Evolutionary conservation across 1,140 invertebrate species (phyloP).

Genomic region (Bombus confusus): DNA sequence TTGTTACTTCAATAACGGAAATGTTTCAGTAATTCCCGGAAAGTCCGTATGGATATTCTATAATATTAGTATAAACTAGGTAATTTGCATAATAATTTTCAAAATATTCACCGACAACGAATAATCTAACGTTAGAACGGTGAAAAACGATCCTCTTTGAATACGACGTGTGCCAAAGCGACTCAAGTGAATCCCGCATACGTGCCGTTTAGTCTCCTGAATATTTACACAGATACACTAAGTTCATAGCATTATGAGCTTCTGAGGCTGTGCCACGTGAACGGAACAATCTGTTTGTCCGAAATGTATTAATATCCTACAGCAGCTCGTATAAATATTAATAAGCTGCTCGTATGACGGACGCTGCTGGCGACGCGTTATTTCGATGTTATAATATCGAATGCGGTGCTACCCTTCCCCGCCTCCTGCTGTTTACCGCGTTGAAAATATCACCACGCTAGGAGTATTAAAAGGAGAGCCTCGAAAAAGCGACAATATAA

Average conservation of each 20-base stretch:
- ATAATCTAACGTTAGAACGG: not conserved
- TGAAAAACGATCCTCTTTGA: not conserved
- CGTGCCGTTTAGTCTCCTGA: constrained; percentile 16
- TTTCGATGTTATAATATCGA: constrained; percentile 28
- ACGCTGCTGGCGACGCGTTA: not conserved
- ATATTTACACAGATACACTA: constrained; percentile 41
- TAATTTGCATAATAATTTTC: not conserved
- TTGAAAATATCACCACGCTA: not conserved
- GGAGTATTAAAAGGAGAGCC: not conserved
- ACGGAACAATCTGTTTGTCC: constrained; percentile 46
- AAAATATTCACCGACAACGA: not conserved
- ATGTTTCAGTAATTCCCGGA: not conserved
- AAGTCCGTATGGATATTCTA: no score
- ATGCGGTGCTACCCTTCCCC: not conserved
- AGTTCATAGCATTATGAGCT: constrained; percentile 42
- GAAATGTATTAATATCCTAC: constrained; percentile 46
- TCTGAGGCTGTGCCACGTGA: constrained; percentile 34
- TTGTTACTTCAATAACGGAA: no score
- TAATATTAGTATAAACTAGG: no score
- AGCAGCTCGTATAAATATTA: constrained; percentile 42
- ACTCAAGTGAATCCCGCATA: not conserved
- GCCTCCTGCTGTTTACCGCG: not conserved
- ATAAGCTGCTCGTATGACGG: constrained; percentile 30
- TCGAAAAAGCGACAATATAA: not conserved
- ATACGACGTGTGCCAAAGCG: not conserved